Conservation (phyloP, 1,140 invertebrate species). For the Heliconius melpomene region DNA sequence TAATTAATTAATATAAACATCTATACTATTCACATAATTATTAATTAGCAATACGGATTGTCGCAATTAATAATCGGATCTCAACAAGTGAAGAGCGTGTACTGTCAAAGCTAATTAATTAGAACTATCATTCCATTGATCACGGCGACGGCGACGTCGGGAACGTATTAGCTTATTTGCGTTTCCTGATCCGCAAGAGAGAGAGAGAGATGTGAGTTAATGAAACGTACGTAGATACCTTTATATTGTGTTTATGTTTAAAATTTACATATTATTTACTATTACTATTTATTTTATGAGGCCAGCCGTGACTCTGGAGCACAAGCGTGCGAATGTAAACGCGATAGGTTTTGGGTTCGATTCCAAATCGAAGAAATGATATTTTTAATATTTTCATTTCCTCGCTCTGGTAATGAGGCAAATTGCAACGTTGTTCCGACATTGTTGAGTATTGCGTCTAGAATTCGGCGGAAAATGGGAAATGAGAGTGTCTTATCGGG, state of each 20-base stretch:
- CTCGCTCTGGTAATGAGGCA: too few species aligned
- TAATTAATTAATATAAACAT: not conserved
- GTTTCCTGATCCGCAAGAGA: not conserved
- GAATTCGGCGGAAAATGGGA: too few species aligned
- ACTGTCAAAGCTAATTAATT: conserved; percentile 61
- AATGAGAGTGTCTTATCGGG: too few species aligned
- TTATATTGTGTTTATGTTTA: not conserved
- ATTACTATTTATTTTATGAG: too few species aligned
- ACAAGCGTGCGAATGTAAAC: too few species aligned
- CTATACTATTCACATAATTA: conserved; percentile 4
- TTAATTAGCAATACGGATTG: conserved; percentile 30
- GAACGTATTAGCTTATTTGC: conserved; percentile 31
- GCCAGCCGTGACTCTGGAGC: too few species aligned
- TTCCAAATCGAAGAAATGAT: too few species aligned
- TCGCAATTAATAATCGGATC: conserved; percentile 41
- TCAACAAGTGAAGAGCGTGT: conserved; percentile 41
- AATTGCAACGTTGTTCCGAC: too few species aligned
- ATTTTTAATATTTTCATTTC: too few species aligned
- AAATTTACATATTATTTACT: not conserved
- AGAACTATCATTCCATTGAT: conserved; percentile 58
- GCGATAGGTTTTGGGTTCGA: too few species aligned
- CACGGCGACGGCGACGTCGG: conserved; percentile 36
- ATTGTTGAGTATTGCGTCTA: too few species aligned
- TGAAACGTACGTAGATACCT: not conserved
- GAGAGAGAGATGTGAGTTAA: not conserved